A percentile compares a stretch with the other conserved stretches of the same genome.
Conservation (phyloP, 2,113 vertebrate species). For the Zosterops pallidus region DNA sequence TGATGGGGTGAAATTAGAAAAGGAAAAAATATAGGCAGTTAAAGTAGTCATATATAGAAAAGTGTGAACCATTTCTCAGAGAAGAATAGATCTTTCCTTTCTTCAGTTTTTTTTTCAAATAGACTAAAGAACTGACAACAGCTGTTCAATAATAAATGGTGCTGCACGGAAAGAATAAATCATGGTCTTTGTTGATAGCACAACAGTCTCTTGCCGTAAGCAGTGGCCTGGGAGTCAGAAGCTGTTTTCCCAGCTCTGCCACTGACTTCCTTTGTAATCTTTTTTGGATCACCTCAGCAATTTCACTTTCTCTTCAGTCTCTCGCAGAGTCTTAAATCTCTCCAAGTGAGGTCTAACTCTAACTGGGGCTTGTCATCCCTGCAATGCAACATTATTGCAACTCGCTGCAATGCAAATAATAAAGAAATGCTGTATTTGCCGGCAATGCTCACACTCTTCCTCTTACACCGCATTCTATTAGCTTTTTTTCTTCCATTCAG, state of each 20-base stretch:
- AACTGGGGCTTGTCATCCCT: not conserved
- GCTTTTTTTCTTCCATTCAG: accelerated
- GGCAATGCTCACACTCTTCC: not conserved
- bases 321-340: not conserved
- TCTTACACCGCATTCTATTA: not conserved
- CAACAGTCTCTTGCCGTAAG: not conserved
- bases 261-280: not conserved
- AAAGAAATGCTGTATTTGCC: not conserved
- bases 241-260: not conserved
- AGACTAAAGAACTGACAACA: not conserved
- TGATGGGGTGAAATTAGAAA: conserved; percentile 16
- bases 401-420: not conserved
- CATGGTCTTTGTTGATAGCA: not conserved
- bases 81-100: not conserved
- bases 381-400: not conserved
- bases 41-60: not conserved
- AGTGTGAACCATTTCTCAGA: not conserved
- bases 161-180: not conserved
- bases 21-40: not conserved
- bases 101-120: not conserved
- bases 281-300: not conserved
- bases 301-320: not conserved
- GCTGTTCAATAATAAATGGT: not conserved
- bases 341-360: not conserved
- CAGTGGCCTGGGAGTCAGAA: not conserved